phyloP scores from a whole-genome alignment of 2,113 vertebrate species.

The Odontophorus gujanensis region DNA sequence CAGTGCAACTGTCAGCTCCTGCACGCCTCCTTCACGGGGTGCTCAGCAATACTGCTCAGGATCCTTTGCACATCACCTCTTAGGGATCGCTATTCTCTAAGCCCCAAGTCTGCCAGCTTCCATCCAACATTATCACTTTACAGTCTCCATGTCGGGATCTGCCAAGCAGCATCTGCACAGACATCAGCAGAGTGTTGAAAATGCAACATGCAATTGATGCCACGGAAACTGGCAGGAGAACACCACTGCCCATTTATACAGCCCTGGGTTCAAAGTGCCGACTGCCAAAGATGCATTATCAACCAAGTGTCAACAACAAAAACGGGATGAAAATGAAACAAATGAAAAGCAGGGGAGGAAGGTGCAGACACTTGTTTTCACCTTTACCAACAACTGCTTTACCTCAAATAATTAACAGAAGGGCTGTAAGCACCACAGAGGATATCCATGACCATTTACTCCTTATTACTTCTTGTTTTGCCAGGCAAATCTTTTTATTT shows the following conservation, averaged over 20 bases:
- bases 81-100: neutral
- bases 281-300: neutral
- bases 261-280: neutral
- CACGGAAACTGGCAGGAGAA: neutral
- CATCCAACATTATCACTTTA: neutral
- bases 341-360: neutral
- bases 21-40: neutral
- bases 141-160: neutral
- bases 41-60: neutral
- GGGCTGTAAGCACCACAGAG: neutral
- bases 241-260: neutral
- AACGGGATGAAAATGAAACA: neutral
- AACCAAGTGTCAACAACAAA: neutral
- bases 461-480: neutral
- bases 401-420: neutral
- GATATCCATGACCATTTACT: neutral
- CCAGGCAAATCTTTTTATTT: neutral
- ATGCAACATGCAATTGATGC: neutral
- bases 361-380: neutral
- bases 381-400: neutral
- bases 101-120: neutral
- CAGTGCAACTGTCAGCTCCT: accelerated
- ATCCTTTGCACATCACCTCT: neutral
- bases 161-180: neutral
- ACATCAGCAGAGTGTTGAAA: neutral